Base-by-base conservation (phyloP, 2,113 vertebrate species). In the Pachycephala philippinensis region DNA sequence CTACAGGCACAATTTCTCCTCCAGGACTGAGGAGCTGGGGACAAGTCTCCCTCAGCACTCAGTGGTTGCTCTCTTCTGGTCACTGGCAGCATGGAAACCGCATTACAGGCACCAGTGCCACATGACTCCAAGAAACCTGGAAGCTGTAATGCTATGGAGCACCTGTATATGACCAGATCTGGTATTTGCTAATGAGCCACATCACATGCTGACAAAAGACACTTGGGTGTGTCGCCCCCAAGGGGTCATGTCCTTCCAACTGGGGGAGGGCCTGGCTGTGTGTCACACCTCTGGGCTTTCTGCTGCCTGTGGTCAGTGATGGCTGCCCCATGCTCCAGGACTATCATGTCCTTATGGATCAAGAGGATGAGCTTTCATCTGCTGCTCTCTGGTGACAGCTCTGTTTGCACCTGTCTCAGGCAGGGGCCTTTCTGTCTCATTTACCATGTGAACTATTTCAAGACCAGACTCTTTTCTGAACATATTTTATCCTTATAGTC, bases 271-370 rank as follows among this genome's bases (percentile, higher is more conserved):
- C n/a, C 35, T 61, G 83, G 37, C 50, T 85, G 26, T 19, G 20
- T 45, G 69, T 78, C 42, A 72, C 60, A 39, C 15, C 50, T 61
- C 24, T 4, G 0, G 20, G 35, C 50, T 71, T 83, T 69, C 59
- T 40, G 33, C 69, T 56, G 23, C 22, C 42, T 65, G 35, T 2
- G 0, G 33, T 5, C 1, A 0, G 8, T 33, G 33, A 69, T 1
- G 19, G 40, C 31, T 69, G 28, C 50, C 19, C 44, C 30, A 45
- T 1, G 5, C 27, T 53, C 35, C 78, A 72, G 69, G 22, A 87
- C 42, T 61, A 15, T 3, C 17, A 23, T 2, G 11, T 66, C 47
- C 44, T 76, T 31, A 40, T 0, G 1, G n/a, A 61, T 27, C 40
- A 71, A 47, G 37, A 84, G 24, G 35, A 87, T n/a, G 17, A 77